These are phyloP conservation scores for Betta splendens DNA, from an alignment of 2,797 vertebrate species.

Conservation along the genomic window DNA sequence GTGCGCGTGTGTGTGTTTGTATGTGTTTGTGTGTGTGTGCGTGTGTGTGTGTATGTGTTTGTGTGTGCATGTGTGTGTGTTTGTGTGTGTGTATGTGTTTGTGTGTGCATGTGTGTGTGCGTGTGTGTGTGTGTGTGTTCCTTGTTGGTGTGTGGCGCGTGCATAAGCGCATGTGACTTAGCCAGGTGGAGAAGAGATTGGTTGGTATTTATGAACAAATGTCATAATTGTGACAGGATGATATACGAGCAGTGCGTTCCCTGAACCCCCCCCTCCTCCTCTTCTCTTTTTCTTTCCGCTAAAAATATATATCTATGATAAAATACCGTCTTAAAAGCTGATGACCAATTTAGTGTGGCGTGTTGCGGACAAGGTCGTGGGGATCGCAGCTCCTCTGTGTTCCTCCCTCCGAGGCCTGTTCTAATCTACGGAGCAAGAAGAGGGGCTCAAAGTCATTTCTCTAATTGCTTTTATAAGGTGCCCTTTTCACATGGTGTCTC, in stretches of 20 bases:
- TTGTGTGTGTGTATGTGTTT: constrained; percentile 43
- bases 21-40: constrained; percentile 59
- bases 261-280: constrained; percentile 48
- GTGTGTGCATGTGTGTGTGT: constrained; percentile 38
- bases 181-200: constrained; percentile 85
- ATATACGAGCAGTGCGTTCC: constrained; percentile 79
- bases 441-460: constrained; percentile 80
- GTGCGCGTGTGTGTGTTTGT: constrained; percentile 37
- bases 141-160: constrained; percentile 55
- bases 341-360: constrained; percentile 82
- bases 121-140: constrained; percentile 44
- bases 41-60: constrained; percentile 43
- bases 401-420: constrained; percentile 75
- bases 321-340: constrained; percentile 79
- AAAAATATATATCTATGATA: constrained; percentile 82
- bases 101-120: constrained; percentile 35
- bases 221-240: constrained; percentile 90
- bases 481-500: constrained; percentile 78
- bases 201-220: constrained; percentile 88
- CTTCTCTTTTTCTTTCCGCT: constrained; percentile 68
- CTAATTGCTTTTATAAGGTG: constrained; percentile 84
- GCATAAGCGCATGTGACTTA: constrained; percentile 75
- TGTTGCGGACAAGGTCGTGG: constrained; percentile 78
- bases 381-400: constrained; percentile 62
- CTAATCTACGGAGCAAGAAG: constrained; percentile 78